Evolutionary conservation across 2,888 invertebrate species (phyloP), one percentile per base, ranked within the genome.

Genomic region (Euzetes globulus): DNA sequence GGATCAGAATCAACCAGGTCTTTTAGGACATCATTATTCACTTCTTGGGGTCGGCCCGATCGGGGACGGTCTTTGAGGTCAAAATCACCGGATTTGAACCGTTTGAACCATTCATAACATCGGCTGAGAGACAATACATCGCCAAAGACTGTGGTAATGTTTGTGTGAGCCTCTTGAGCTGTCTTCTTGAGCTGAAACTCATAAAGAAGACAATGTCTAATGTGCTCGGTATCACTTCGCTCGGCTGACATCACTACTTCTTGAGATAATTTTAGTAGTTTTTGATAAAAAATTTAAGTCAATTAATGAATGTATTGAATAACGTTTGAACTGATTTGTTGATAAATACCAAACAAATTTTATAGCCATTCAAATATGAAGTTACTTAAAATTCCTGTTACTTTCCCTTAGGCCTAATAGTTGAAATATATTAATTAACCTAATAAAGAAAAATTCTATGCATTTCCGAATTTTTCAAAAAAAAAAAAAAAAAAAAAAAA

Each of bases 1-100:
- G 72, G 72, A 19, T 72, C 25, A 7, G 58, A 22, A 13, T 75
- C 72, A 6, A 72, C 22, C n/a, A 72, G 9, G 17, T 27, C 33
- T 45, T 72, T 33, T 15, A 70, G 29, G 15, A 58, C 33, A 6
- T 25, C 60, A 25, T 75, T 58, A n/a, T 52, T 11, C 27, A 75
- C 37, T 13, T 22, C 58, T n/a, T 27, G 45, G 5, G 75, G 60
- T 72, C 71, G 25, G 1, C 75, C 58, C n/a, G 45, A 29, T 29
- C 58, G 19, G 3, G 68, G 47, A 13, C 58, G 33, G 6, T 58
- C 11, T 60, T 60, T 4, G 29, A 60, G 29, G 29, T 27, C 27
- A 60, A 27, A 27, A 60, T 60, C 29, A 17, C 29, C 60, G 11
- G 27, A 27, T 27, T 33, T 27, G 33, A 60, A 60, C 11, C 17